Conservation (phyloP, 2,797 vertebrate species). For the Valencia hispanica region DNA sequence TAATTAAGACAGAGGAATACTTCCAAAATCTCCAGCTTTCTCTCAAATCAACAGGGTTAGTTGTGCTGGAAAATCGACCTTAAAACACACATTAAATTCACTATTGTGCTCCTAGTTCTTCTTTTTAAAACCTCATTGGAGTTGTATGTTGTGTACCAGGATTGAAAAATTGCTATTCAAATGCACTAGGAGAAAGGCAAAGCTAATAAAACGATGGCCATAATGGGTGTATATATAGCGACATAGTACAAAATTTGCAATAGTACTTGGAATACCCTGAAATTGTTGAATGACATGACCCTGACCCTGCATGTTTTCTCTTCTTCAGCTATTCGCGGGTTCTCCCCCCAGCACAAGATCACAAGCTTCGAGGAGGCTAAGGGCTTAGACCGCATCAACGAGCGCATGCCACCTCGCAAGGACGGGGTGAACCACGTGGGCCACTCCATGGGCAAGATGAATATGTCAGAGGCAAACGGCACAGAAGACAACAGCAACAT, state of each 20-base stretch:
- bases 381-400: slow-evolving; percentile 86
- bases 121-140: not conserved
- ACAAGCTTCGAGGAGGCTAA: slow-evolving; percentile 86
- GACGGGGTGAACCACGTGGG: slow-evolving; percentile 85
- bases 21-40: not conserved
- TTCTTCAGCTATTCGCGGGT: slow-evolving; percentile 83
- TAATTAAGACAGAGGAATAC: not conserved
- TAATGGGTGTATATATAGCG: not conserved
- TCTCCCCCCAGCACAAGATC: slow-evolving; percentile 88
- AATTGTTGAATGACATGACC: not conserved
- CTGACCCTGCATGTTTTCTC: slow-evolving; percentile 36
- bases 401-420: slow-evolving; percentile 86
- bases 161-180: not conserved
- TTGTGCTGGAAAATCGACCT: not conserved
- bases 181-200: not conserved
- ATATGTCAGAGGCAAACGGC: slow-evolving; percentile 86
- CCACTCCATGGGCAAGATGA: slow-evolving; percentile 87
- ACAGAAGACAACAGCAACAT: slow-evolving; percentile 87
- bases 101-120: not conserved
- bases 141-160: not conserved
- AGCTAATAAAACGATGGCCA: not conserved
- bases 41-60: too few species aligned
- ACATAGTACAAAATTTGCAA: not conserved
- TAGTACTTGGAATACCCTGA: not conserved
- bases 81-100: not conserved